phyloP scores from a whole-genome alignment of 2,888 invertebrate species.

The Balanococcus diminutus region DNA sequence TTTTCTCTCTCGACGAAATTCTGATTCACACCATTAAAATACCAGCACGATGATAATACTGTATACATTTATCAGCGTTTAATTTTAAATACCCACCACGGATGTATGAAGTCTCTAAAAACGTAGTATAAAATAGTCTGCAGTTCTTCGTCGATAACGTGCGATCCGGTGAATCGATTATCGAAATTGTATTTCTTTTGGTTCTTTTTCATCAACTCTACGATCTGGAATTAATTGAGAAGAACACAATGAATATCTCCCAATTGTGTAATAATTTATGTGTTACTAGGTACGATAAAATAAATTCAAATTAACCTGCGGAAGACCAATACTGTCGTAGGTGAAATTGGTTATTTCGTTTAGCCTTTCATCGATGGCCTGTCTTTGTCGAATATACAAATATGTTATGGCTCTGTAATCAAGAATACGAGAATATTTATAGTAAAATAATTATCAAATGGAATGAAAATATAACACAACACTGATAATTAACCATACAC shows the following conservation, averaged over 20 bases:
- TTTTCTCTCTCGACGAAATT: too few species aligned
- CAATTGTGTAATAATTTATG: neutral
- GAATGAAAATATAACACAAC: neutral
- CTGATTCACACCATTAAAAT: neutral
- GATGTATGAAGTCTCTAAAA: conserved; percentile 80
- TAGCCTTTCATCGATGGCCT: neutral
- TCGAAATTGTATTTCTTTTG: conserved; percentile 45
- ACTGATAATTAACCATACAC: neutral
- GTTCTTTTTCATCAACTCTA: conserved; percentile 43
- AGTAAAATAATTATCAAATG: too few species aligned
- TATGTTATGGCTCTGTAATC: conserved; percentile 38
- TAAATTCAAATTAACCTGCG: neutral
- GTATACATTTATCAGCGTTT: too few species aligned
- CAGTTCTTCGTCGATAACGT: conserved; percentile 82
- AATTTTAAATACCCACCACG: conserved; percentile 67
- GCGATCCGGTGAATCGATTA: conserved; percentile 75
- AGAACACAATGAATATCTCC: neutral
- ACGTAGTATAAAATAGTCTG: conserved; percentile 83
- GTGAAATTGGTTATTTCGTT: conserved; percentile 3
- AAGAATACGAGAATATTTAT: neutral
- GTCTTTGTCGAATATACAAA: conserved; percentile 1
- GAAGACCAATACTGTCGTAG: neutral
- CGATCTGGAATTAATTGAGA: neutral
- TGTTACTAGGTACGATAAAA: neutral
- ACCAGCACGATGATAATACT: neutral